phyloP scores from a whole-genome alignment of 1,140 invertebrate species.

The Macrostomum lignano region DNA sequence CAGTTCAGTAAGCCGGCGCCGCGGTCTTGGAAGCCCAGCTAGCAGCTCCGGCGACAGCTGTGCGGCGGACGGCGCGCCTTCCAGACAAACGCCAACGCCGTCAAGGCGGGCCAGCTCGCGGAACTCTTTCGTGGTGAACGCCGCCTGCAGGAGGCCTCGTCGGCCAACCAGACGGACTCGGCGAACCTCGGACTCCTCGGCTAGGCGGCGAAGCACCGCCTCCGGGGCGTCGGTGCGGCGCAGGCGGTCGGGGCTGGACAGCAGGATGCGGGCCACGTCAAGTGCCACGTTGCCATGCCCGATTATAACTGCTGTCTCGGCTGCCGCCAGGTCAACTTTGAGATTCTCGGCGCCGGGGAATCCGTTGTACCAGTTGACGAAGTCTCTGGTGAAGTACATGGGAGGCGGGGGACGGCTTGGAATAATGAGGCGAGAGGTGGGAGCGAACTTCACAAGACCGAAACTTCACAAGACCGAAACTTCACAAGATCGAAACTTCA shows the following conservation, averaged over 20 bases:
- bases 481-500: too few relatives aligned
- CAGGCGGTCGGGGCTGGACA: constrained; percentile 18
- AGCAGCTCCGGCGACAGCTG: too few relatives aligned
- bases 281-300: constrained; percentile 96
- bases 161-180: constrained; percentile 58
- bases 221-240: constrained; percentile 61
- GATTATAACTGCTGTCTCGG: constrained; percentile 44
- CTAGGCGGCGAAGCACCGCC: constrained; percentile 43
- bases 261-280: constrained; percentile 67
- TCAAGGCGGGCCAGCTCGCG: constrained; percentile 64
- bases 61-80: too few relatives aligned
- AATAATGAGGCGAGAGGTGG: too few relatives aligned
- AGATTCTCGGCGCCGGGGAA: constrained; percentile 39
- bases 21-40: too few relatives aligned
- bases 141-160: constrained; percentile 66
- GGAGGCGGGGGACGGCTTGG: too few relatives aligned
- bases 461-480: too few relatives aligned
- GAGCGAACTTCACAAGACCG: too few relatives aligned
- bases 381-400: too few relatives aligned
- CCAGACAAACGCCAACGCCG: too few relatives aligned
- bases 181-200: constrained; percentile 45
- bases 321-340: constrained; percentile 7
- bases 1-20: too few relatives aligned
- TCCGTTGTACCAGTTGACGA: constrained; percentile 97
- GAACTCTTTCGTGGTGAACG: constrained; percentile 90